These are phyloP conservation scores for Unio pictorum DNA, from an alignment of 2,888 invertebrate species.

Conservation along the genomic window DNA sequence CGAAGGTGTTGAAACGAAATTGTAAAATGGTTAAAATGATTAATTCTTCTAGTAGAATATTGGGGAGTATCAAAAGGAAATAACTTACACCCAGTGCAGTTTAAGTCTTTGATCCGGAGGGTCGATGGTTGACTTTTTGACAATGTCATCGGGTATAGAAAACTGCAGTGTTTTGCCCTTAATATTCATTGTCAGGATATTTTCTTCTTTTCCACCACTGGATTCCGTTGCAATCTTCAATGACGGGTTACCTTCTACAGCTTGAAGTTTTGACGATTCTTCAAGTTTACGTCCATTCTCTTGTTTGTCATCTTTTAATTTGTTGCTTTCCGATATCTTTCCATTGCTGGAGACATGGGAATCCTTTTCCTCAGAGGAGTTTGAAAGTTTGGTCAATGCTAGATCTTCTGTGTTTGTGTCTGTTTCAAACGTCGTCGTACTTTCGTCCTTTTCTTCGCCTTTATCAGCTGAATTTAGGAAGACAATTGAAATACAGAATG, in stretches of 20 bases:
- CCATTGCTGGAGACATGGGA: too few relatives aligned
- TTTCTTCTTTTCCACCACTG: not conserved
- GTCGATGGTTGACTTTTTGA: slow-evolving; percentile 39
- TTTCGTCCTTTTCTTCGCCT: too few relatives aligned
- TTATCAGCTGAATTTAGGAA: too few relatives aligned
- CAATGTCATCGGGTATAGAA: slow-evolving; percentile 8
- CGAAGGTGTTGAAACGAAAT: too few relatives aligned
- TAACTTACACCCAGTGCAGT: slow-evolving; percentile 66
- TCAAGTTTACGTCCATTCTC: not conserved
- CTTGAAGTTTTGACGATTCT: not conserved
- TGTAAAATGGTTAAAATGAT: too few relatives aligned
- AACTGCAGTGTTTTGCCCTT: slow-evolving; percentile 20
- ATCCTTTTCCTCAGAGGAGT: too few relatives aligned
- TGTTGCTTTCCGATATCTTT: slow-evolving; percentile 1
- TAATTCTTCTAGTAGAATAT: too few relatives aligned
- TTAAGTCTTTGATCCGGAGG: slow-evolving; percentile 60
- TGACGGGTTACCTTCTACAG: not conserved
- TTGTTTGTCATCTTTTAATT: slow-evolving; percentile 9
- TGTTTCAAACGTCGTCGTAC: too few relatives aligned
- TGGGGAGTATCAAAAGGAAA: not conserved
- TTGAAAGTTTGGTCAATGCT: too few relatives aligned
- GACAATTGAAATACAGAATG: too few relatives aligned
- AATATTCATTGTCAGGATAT: slow-evolving; percentile 7
- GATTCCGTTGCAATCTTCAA: not conserved
- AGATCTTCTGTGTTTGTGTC: too few relatives aligned